These are phyloP conservation scores for Nesoenas mayeri DNA, from an alignment of 2,113 vertebrate genomes.

Conservation along the genomic window DNA sequence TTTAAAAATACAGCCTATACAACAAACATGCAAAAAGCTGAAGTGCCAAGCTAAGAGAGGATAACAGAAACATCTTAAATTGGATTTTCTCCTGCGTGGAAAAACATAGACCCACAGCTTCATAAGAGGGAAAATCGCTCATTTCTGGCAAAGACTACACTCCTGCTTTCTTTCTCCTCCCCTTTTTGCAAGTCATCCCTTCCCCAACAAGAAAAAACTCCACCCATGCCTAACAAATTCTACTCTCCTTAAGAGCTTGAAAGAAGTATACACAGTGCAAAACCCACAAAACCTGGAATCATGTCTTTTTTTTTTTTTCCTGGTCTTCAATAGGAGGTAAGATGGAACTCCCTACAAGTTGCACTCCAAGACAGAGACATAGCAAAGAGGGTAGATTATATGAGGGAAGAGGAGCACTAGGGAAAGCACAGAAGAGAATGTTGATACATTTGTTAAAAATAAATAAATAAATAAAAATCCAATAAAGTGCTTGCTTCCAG, in stretches of 20 bases:
- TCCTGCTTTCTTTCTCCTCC: not conserved
- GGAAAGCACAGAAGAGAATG: not conserved
- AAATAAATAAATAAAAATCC: not conserved
- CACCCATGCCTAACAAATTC: not conserved
- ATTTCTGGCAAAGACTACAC: not conserved
- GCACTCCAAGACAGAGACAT: not conserved
- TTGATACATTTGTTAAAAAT: not conserved
- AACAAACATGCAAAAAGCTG: not conserved
- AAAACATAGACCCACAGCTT: not conserved
- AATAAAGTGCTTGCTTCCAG: not conserved
- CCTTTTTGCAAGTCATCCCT: not conserved
- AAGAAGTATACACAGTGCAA: not conserved
- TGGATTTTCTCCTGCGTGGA: not conserved
- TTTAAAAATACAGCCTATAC: not conserved
- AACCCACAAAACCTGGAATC: not conserved
- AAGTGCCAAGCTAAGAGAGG: not conserved
- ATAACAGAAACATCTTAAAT: not conserved
- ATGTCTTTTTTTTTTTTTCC: not conserved
- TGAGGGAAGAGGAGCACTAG: rapidly evolving
- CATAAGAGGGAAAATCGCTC: not conserved
- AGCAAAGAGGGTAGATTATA: not conserved
- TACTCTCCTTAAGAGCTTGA: not conserved
- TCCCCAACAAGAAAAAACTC: not conserved
- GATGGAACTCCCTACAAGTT: not conserved
- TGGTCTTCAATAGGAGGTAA: not conserved